Base-by-base conservation (phyloP, 2,797 vertebrate species). In the Epinephelus malabaricus region DNA sequence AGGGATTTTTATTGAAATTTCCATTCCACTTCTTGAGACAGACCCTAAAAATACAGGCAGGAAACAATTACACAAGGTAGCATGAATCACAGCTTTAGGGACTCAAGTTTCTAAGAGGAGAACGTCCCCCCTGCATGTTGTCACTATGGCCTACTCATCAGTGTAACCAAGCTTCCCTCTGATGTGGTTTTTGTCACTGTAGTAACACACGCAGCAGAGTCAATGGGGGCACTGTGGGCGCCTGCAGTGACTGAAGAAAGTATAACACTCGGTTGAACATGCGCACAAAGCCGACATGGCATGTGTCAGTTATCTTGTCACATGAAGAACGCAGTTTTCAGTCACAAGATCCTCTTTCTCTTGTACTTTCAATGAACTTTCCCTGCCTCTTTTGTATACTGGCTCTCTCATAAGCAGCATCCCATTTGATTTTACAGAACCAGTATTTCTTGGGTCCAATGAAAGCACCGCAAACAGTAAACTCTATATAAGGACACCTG, bases 1-100 rank as follows among this genome's bases (percentile, higher is more conserved):
- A 78, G 86, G 90, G 91, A 85, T 72, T 92, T 89, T 89, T 85
- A 78, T 63, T 83, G 43, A 85, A 88, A 85, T 89, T 92, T 93
- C 91, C 90, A 81, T 79, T 85, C 5, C 66, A 71, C 53, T 54
- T 69, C 50, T 79, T 6, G 6, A 78, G 56, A 55, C 0, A 59
- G 46, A 85, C 47, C 50, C 84, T 79, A 25, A 74, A 80, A 77
- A 67, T 79, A 50, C 7, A 25, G 30, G 78, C 73, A 86, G 77
- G 83, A 85, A 89, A 88, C 68, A 71, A 73, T 45, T 23, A 76
- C 67, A 79, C 1, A 73, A 80, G 55, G 51, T 18, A 55, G 70
- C 71, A 78, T 92, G 89, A 93, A 90, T 92, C 90, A 91, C 81
- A 69, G 77, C 70, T 79, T 78, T 70, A 82, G 88, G 92, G 84